Conservation (phyloP, 92 coral and sea anemone genomes). For the Epizoanthus scotinus region DNA sequence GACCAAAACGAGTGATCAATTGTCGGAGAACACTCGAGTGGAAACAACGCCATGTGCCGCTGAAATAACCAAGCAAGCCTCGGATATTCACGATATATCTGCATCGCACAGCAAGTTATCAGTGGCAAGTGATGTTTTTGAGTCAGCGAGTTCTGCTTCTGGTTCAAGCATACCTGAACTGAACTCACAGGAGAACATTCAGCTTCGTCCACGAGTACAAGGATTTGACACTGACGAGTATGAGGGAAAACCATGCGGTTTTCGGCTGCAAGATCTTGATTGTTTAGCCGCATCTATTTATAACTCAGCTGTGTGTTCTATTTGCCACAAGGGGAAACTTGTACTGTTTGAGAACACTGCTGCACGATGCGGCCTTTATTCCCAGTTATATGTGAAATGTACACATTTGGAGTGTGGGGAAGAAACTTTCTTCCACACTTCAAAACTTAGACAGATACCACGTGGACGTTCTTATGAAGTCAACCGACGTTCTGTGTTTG, state of each 20-base stretch:
- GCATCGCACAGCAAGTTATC: no score
- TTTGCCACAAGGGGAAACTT: slow-evolving; percentile 19
- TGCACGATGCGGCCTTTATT: slow-evolving; percentile 7
- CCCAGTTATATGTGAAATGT: not conserved
- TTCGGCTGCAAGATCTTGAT: no score
- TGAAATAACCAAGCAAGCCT: no score
- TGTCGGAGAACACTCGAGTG: no score
- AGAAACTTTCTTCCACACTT: slow-evolving; percentile 7
- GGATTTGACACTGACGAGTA: not conserved
- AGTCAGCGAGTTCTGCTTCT: no score
- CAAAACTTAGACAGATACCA: not conserved
- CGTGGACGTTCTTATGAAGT: slow-evolving; percentile 1
- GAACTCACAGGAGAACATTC: no score
- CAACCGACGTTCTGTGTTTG: slow-evolving; percentile 27
- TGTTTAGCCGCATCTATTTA: not conserved
- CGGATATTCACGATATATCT: no score
- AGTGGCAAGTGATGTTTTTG: no score
- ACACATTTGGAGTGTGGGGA: not conserved
- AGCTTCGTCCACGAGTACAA: not conserved
- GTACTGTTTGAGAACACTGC: not conserved
- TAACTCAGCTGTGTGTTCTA: not conserved
- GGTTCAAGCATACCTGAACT: no score
- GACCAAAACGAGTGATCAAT: no score
- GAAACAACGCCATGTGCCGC: no score
- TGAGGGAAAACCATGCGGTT: not conserved